These are phyloP conservation scores for Otolemur crassicaudatus DNA, from an alignment of 2,797 vertebrate genomes.

Conservation along the genomic window DNA sequence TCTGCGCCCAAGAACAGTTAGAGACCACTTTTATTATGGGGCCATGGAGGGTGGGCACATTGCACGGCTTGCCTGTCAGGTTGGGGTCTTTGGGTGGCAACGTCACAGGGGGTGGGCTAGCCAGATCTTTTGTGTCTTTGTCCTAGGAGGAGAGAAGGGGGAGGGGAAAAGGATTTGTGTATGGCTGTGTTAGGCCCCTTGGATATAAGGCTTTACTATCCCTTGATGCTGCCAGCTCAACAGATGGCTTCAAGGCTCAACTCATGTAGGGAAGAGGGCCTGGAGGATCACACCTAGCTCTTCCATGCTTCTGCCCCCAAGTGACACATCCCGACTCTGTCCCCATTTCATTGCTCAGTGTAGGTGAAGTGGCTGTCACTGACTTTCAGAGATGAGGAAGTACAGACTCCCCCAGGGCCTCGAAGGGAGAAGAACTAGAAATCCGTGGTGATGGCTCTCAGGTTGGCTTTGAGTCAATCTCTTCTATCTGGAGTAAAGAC, in stretches of 20 bases:
- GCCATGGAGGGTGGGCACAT: too few species aligned
- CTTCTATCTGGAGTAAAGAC: background rate
- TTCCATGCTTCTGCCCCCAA: background rate
- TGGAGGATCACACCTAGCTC: background rate
- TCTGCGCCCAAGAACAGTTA: too few species aligned
- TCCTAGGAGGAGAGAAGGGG: too few species aligned
- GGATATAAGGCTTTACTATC: background rate
- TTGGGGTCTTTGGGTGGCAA: too few species aligned
- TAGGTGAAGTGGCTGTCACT: too few species aligned
- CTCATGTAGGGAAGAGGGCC: background rate
- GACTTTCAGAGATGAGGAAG: background rate
- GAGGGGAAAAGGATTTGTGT: too few species aligned
- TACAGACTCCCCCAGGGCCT: fast-evolving
- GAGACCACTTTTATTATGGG: too few species aligned
- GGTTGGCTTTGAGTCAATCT: background rate
- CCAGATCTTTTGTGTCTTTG: too few species aligned
- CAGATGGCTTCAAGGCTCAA: background rate
- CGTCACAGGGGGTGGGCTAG: too few species aligned
- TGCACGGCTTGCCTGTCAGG: too few species aligned
- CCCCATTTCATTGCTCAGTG: background rate
- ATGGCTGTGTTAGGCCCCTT: too few species aligned
- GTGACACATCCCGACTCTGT: background rate
- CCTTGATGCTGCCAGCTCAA: background rate
- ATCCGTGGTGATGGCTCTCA: background rate
- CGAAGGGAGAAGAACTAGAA: background rate